Percentiles rank a stretch among this genome's conserved stretches.
Conservation (phyloP, 2,113 vertebrate species). For the Gymnorhina tibicen region DNA sequence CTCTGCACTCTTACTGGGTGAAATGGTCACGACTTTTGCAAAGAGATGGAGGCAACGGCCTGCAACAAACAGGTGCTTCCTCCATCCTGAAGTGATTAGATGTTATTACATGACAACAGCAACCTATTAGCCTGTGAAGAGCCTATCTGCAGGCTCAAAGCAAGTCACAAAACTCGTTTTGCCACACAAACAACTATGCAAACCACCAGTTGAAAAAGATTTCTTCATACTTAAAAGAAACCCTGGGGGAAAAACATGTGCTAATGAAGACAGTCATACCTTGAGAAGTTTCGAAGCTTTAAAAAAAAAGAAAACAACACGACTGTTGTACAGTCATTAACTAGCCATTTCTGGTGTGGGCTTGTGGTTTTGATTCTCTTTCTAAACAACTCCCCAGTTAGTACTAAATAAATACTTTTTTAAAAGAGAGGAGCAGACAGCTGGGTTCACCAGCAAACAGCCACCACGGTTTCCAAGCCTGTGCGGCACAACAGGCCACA, state of each 20-base stretch:
- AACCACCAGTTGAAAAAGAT: background rate
- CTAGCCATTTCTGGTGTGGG: background rate
- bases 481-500: fast-evolving
- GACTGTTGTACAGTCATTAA: background rate
- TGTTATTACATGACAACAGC: background rate
- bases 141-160: background rate
- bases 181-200: background rate
- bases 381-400: background rate
- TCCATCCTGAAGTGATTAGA: background rate
- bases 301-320: background rate
- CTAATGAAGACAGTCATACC: background rate
- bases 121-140: background rate
- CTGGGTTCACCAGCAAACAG: background rate
- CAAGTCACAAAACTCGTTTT: background rate
- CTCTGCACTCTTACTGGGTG: background rate
- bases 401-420: background rate
- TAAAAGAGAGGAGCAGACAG: background rate
- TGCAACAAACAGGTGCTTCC: background rate
- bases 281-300: background rate
- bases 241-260: background rate
- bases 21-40: background rate
- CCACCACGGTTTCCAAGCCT: no score
- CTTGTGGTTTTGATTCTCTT: background rate
- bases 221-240: background rate
- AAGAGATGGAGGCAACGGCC: background rate